These are phyloP conservation scores for Cotesia vestalis DNA, from an alignment of 1,140 invertebrate genomes.

Conservation along the genomic window DNA sequence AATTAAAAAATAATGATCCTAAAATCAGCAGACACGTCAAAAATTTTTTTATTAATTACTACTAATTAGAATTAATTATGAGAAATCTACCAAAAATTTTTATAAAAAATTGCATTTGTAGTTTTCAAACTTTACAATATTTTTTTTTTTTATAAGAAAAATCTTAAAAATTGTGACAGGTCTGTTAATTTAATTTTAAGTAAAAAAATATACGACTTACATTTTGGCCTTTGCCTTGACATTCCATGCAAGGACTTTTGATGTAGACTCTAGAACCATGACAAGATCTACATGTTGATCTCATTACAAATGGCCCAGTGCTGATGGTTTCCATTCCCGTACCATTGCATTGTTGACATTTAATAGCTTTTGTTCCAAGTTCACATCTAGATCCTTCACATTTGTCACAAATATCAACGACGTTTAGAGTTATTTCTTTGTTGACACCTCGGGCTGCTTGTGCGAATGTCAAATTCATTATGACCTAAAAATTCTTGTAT, in stretches of 20 bases:
- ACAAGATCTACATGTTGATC: conserved; percentile 93
- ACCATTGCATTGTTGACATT: conserved; percentile 95
- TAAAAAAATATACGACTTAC: conserved; percentile 59
- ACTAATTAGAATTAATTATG: too few relatives aligned
- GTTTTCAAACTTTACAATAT: neutral
- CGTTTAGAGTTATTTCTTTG: conserved; percentile 92
- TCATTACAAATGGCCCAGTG: conserved; percentile 96
- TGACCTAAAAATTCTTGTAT: conserved; percentile 67
- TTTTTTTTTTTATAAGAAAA: neutral
- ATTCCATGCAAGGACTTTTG: conserved; percentile 90
- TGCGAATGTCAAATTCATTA: conserved; percentile 91
- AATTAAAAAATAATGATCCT: neutral
- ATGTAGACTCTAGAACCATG: conserved; percentile 88
- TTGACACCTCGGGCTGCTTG: conserved; percentile 96
- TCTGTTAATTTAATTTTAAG: neutral
- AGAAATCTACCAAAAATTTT: too few relatives aligned
- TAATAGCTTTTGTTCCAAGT: conserved; percentile 85
- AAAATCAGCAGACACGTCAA: neutral
- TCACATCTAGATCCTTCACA: conserved; percentile 88
- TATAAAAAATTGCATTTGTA: too few relatives aligned
- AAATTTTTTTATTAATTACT: conserved; percentile 18
- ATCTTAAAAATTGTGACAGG: conserved; percentile 20
- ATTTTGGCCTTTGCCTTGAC: conserved; percentile 91
- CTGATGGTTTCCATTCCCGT: conserved; percentile 94
- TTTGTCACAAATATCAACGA: conserved; percentile 91